phyloP scores from a whole-genome alignment of 1,140 invertebrate species.

The Andrena cerasifolii region DNA sequence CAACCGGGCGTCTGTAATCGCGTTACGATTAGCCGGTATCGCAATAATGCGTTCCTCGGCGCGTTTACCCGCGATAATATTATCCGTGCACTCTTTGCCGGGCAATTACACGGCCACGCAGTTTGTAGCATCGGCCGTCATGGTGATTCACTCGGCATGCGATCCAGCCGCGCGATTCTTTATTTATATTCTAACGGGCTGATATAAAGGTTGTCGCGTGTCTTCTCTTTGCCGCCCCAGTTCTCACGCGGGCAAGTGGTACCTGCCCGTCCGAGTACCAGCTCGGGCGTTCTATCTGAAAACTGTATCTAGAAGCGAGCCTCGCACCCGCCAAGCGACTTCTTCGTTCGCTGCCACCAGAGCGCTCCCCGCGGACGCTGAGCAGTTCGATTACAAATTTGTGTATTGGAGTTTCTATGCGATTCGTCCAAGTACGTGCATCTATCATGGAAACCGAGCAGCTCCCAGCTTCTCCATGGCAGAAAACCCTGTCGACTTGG shows the following conservation, averaged over 20 bases:
- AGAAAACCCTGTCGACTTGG: too few species aligned
- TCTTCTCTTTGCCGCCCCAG: slow-evolving; percentile 55
- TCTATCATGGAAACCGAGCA: too few species aligned
- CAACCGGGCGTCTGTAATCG: slow-evolving; percentile 23
- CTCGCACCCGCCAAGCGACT: slow-evolving; percentile 19
- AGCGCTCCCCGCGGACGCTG: not conserved
- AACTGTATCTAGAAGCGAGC: slow-evolving; percentile 49
- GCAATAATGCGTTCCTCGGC: slow-evolving; percentile 17
- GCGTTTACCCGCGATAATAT: slow-evolving; percentile 7
- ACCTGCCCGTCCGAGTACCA: not conserved
- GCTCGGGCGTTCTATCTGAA: slow-evolving; percentile 48
- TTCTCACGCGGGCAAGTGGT: slow-evolving; percentile 60
- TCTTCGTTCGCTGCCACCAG: slow-evolving; percentile 3
- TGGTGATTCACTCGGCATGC: slow-evolving; percentile 35
- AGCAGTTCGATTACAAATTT: not conserved
- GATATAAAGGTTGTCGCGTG: slow-evolving; percentile 61
- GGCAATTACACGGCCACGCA: not conserved
- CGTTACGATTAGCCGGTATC: slow-evolving; percentile 36
- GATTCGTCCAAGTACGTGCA: too few species aligned
- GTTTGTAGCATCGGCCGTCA: not conserved
- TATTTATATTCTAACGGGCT: slow-evolving; percentile 56
- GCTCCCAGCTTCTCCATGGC: too few species aligned
- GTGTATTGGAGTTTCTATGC: too few species aligned
- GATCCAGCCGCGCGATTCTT: slow-evolving; percentile 11
- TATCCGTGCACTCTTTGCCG: slow-evolving; percentile 10